These are phyloP conservation scores for Eupithecia centaureata DNA, from an alignment of 2,888 invertebrate species.

Conservation along the genomic window DNA sequence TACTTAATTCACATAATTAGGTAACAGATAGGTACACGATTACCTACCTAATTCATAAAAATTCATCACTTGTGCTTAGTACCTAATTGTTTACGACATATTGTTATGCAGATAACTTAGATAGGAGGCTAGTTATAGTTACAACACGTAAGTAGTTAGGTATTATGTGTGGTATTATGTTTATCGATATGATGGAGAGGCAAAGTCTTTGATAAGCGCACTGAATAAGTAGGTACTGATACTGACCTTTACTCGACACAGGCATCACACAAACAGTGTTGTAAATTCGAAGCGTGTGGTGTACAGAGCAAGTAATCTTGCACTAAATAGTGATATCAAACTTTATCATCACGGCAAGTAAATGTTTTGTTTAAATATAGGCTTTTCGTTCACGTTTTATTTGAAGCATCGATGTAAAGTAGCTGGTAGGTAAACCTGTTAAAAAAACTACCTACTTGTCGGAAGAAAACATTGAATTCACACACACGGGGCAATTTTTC, in stretches of 20 bases:
- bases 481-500: no score
- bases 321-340: constrained; percentile 43
- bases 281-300: constrained; percentile 46
- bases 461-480: no score
- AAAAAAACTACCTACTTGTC: no score
- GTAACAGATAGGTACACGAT: no score
- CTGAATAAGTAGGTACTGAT: no score
- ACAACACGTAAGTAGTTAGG: neutral
- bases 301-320: constrained; percentile 37
- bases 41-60: neutral
- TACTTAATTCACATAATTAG: no score
- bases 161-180: neutral
- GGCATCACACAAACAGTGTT: constrained; percentile 45
- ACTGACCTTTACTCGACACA: constrained; percentile 53
- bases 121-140: neutral
- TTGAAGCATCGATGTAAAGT: neutral
- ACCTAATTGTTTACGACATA: neutral
- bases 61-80: neutral
- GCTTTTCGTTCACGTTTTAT: neutral
- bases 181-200: constrained; percentile 10
- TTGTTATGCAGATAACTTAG: neutral
- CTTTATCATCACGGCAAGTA: constrained; percentile 50
- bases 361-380: constrained; percentile 31
- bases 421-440: neutral
- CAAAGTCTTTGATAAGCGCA: constrained; percentile 29